Evolutionary conservation across 2,113 vertebrate species (phyloP).

Genomic region (Eretmodus cyanostictus): DNA sequence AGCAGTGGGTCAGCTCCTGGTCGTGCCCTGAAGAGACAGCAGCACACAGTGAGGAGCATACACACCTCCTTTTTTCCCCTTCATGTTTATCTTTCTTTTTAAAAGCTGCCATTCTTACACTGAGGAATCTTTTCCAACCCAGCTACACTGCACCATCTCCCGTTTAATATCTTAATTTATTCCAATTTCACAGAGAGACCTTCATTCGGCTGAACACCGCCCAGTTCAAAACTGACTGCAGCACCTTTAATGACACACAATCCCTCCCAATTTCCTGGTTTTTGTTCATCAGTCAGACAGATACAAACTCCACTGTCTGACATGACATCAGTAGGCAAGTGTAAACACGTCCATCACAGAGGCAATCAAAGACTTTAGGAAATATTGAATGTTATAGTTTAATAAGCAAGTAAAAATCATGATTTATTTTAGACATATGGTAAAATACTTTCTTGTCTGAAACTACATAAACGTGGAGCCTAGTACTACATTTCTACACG

Average conservation of each 20-base stretch:
- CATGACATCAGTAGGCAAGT: background rate
- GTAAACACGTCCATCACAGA: background rate
- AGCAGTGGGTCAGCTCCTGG: slow-evolving; percentile 96
- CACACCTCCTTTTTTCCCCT: background rate
- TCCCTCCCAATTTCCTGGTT: fast-evolving
- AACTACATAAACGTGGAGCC: background rate
- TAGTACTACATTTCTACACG: background rate
- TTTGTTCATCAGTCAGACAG: background rate
- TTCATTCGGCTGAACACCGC: background rate
- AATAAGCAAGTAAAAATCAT: background rate
- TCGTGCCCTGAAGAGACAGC: slow-evolving; percentile 80
- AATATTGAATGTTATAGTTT: background rate
- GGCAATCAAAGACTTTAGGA: fast-evolving
- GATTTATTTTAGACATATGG: background rate
- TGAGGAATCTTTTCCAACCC: fast-evolving
- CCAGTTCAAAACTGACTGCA: background rate
- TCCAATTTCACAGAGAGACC: background rate
- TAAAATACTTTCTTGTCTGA: background rate
- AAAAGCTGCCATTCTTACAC: background rate
- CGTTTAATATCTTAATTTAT: background rate
- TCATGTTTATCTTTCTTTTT: background rate
- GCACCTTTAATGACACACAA: background rate
- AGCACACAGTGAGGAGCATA: background rate
- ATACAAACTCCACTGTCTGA: background rate
- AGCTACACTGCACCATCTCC: background rate